A percentile compares a stretch with the other conserved stretches of the same genome.
These are phyloP conservation scores for Agriopis leucophaearia DNA, from an alignment of 2,888 invertebrate genomes.

Conservation along the genomic window DNA sequence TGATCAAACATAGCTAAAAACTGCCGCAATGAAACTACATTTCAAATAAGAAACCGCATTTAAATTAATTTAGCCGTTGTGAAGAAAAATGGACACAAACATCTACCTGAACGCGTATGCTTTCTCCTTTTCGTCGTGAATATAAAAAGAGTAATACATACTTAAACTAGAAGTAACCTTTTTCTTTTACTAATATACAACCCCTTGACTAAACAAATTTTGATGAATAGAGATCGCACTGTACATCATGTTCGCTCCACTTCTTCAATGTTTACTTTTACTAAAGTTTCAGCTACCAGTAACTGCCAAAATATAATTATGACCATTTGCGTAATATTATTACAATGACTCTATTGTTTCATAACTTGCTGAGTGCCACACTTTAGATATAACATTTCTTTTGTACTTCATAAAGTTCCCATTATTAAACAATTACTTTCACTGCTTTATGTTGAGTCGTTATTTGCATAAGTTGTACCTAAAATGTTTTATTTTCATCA, in stretches of 20 bases:
- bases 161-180: no score
- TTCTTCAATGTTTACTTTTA: constrained; percentile 4
- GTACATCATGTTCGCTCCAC: neutral
- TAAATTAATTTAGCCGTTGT: no score
- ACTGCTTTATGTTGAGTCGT: constrained; percentile 11
- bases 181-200: no score
- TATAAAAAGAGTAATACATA: no score
- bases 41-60: no score
- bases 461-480: neutral
- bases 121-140: no score
- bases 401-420: constrained; percentile 35
- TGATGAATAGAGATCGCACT: neutral
- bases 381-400: constrained; percentile 35
- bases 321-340: constrained; percentile 34
- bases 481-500: no score
- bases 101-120: no score
- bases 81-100: no score
- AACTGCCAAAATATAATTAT: constrained; percentile 28
- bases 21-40: no score
- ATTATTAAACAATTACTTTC: constrained; percentile 34
- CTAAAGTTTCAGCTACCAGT: neutral
- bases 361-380: constrained; percentile 39
- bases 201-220: no score
- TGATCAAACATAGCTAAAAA: no score
- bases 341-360: constrained; percentile 42